Percentiles rank a stretch among this genome's conserved stretches.
phyloP scores from a whole-genome alignment of 2,888 invertebrate species.

The Homarus gammarus region DNA sequence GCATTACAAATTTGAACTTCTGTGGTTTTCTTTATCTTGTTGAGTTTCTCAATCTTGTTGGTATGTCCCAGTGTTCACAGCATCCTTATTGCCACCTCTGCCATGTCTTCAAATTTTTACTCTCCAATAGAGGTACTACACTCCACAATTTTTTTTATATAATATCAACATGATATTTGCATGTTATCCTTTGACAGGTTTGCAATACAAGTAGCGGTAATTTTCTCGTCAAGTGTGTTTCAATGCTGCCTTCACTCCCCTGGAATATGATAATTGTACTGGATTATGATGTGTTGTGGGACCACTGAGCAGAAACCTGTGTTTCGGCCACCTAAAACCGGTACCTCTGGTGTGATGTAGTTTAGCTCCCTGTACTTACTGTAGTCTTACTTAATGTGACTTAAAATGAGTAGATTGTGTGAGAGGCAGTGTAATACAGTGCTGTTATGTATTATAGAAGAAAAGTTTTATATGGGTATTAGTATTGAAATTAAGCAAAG shows the following conservation, averaged over 20 bases:
- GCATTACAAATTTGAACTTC: no score
- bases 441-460: no score
- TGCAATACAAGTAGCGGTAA: background rate
- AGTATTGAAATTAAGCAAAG: no score
- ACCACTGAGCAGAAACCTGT: background rate
- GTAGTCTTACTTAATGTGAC: no score
- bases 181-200: background rate
- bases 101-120: background rate
- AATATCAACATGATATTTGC: background rate
- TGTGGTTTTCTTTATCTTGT: background rate
- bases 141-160: no score
- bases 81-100: background rate
- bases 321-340: background rate
- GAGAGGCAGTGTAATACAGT: no score
- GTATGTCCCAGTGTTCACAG: background rate
- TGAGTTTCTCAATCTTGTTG: background rate
- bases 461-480: no score
- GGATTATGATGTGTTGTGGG: background rate
- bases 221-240: background rate
- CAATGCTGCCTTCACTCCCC: background rate
- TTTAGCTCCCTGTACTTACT: no score
- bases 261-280: background rate
- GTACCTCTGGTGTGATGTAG: background rate
- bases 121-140: background rate
- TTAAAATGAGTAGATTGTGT: no score